A percentile compares a stretch with the other conserved stretches of the same genome.
These are phyloP conservation scores for Heliangelus exortis DNA, from an alignment of 2,797 vertebrate species.

Conservation along the genomic window DNA sequence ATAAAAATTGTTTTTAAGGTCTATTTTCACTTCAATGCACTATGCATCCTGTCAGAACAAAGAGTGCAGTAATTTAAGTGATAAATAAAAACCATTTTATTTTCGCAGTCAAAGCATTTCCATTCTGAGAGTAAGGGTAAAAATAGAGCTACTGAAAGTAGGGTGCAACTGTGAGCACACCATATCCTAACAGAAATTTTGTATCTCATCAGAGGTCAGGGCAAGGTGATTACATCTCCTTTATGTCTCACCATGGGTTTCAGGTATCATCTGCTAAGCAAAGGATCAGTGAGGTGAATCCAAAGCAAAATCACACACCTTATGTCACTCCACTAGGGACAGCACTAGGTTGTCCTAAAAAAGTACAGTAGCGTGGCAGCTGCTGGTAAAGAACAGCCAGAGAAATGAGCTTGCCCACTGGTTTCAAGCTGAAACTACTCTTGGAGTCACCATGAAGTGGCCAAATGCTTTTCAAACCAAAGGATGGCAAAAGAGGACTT, in stretches of 20 bases:
- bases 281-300: background rate
- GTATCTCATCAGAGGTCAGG: background rate
- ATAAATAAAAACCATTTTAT: background rate
- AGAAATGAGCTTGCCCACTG: accelerated
- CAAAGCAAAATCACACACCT: background rate
- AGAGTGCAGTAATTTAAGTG: background rate
- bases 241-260: background rate
- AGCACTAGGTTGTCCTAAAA: background rate
- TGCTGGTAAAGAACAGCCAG: accelerated
- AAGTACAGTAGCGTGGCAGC: background rate
- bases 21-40: background rate
- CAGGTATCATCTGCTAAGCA: background rate
- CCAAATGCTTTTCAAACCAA: background rate
- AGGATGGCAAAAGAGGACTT: background rate
- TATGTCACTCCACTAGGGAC: background rate
- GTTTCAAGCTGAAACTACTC: background rate
- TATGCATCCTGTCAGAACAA: background rate
- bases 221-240: background rate
- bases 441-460: background rate
- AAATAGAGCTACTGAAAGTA: background rate
- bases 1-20: background rate
- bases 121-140: background rate
- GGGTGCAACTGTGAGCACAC: background rate
- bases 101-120: background rate
- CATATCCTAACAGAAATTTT: background rate